Evolutionary conservation across 2,113 vertebrate species (phyloP), one percentile per base, ranked within the genome.

Genomic region (Calonectris borealis): DNA sequence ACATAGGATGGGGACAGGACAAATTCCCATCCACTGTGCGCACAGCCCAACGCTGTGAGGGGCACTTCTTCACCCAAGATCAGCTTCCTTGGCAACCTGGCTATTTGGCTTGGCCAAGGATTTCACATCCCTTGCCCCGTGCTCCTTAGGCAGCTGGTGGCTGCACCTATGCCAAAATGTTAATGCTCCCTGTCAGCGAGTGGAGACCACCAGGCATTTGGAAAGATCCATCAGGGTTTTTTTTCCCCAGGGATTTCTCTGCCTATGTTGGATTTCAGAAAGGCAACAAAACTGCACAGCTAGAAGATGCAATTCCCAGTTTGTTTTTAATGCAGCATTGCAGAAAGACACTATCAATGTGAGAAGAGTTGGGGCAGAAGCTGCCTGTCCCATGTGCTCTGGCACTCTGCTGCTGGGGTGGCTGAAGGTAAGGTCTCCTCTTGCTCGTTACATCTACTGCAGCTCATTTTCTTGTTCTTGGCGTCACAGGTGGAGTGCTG

Each of bases 121-220:
- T 27, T 25, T 48, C 5, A 0, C 19, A 29, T 20, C 27, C 13
- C 62, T 86, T 61, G 36, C 34, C 32, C 42, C 3, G 0, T 21
- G 79, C 25, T 70, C 25, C 54, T 31, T 32, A 19, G 22, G 46
- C 58, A 36, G 13, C 36, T 36, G 13, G 20, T 42, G 54, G 36
- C 61, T 31, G n/a, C 15, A 6, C 34, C 55, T 34, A 31, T 51
- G 40, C 16, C 26, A 6, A 22, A 27, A 24, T 3, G 13, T 36
- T 17, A 22, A 13, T 0, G 0, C 29, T n/a, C 13, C 29, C 36
- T 2, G 0, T 3, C 42, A 32, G 48, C 0, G 0, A 85, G 51
- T 2, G 0, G 46, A 85, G 69, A 38, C 20, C 19, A 57, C 15
- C 38, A 18, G 34, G 49, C 25, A 26, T n/a, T 55, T 44, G 27